Evolutionary conservation across 2,888 invertebrate species (phyloP), one percentile per base, ranked within the genome.

Genomic region (Heliconius cydno): DNA sequence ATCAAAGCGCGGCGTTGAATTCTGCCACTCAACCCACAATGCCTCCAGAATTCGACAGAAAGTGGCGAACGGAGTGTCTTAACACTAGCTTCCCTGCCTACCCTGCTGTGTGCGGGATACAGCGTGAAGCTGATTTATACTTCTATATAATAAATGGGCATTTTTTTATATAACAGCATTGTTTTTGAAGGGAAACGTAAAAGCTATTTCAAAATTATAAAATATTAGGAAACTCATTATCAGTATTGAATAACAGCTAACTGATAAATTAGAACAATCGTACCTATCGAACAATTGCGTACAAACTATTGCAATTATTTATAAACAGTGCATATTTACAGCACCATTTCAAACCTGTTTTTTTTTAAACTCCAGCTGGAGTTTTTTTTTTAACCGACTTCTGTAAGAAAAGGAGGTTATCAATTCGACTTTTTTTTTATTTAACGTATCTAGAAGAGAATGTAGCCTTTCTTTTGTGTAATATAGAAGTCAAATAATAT

Each of bases 241-340:
- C 85, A 83, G 80, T 79, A 76, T 82, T 77, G 80, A 82, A 83
- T 85, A 87, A 87, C 87, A 87, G 87, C 87, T 87, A 87, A 89
- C 89, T 85, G 84, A 89, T 89, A 90, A 92, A 91, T 90, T 89
- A 89, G 90, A 89, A 91, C 92, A 92, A 92, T 92, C 84, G 85
- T 83, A 34, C 34, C 34, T 34, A 86, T 84, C 84, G 88, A 88
- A 88, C 89, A 88, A 87, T 88, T 85, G 86, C 84, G 87, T 89
- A 80, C 88, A 88, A 79, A 80, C 89, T 88, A 92, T 91, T 90
- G 91, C 89, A 89, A 90, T 84, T 89, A 91, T 94, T 94, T 92
- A 91, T 92, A 94, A 94, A 94, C 93, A 94, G 84, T 82, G 83
- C 84, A 83, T 85, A 90, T 91, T 92, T 91, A 90, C 85, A 84